Evolutionary conservation across 2,113 vertebrate genomes (phyloP), one percentile per base, ranked within the genome.

Genomic region (Platanista minor): DNA sequence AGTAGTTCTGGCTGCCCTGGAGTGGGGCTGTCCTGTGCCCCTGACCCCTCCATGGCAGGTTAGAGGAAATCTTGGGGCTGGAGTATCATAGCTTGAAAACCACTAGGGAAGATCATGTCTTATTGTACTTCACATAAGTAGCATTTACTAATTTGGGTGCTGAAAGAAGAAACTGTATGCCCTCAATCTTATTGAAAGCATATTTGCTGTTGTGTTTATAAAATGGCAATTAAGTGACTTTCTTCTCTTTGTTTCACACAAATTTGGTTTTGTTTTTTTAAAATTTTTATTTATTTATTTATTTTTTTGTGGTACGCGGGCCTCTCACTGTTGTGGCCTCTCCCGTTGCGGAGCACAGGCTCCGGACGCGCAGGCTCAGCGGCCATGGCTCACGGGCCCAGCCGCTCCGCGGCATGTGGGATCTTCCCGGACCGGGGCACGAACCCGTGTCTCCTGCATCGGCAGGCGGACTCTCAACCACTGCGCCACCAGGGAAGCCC

Each of bases 191-290:
- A 86, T 86, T 74, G 81, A 89, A 89, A 92, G 41, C 13, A 2
- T 78, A 39, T 94, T 95, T 93, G 67, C 46, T 74, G 3, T 67
- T 89, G 72, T 67, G 66, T 80, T 97, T 89, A 87, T 87, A 78
- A 94, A 95, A 89, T 31, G 75, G 14, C 67, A 71, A 36, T 78
- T 85, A 85, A 36, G 43, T 0, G 3, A 49, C 27, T 25, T 67
- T 72, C 9, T 14, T 29, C 52, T 18, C 31, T 57, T 74, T 33
- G 31, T 66, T 66, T 84, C 69, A 39, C 10, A 52, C 33, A 80
- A 20, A 43, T 80, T 67, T 86, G n/a, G 21, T 83, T 86, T 54
- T 18, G 14, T 31, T 64, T 43, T 64, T 83, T 67, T 21, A n/a
- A n/a, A n/a, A n/a, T n/a, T n/a, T n/a, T n/a, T n/a, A n/a, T n/a